Percentiles rank a stretch among this genome's conserved stretches.
Conservation (phyloP, 2,888 invertebrate species). For the Rapana venosa region DNA sequence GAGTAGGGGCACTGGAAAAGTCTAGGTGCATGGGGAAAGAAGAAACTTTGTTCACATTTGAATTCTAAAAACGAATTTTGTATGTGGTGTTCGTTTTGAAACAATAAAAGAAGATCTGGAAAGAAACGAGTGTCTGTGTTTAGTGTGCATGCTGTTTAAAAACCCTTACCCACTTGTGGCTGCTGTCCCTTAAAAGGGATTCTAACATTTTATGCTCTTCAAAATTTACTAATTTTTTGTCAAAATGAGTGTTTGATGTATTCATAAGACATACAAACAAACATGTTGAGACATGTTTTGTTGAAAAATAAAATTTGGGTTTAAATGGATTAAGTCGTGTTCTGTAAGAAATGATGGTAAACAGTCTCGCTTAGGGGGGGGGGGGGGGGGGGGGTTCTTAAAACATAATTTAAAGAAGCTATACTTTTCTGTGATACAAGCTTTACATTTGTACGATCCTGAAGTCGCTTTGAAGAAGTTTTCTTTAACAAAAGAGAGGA, state of each 20-base stretch:
- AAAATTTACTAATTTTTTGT: background rate
- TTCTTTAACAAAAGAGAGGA: too few relatives aligned
- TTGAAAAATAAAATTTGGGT: too few relatives aligned
- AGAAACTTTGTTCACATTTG: background rate
- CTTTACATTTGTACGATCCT: too few relatives aligned
- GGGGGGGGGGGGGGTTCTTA: too few relatives aligned
- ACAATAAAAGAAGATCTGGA: background rate
- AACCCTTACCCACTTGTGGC: background rate
- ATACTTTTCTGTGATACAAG: too few relatives aligned
- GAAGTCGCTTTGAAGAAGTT: too few relatives aligned
- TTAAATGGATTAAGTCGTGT: too few relatives aligned
- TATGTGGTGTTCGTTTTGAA: background rate
- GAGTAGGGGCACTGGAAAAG: background rate
- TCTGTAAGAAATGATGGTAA: too few relatives aligned
- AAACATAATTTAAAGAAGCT: too few relatives aligned
- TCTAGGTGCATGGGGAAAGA: background rate
- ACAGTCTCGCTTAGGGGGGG: too few relatives aligned
- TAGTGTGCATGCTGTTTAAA: background rate
- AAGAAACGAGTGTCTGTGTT: background rate
- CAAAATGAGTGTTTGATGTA: background rate
- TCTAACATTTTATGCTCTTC: background rate
- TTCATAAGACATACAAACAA: background rate
- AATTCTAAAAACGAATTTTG: background rate
- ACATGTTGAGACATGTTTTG: too few relatives aligned
- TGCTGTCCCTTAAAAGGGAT: background rate